A percentile compares a stretch with the other conserved stretches of the same genome.
phyloP scores from a whole-genome alignment of 2,113 vertebrate species.

The Spheniscus mendiculus region DNA sequence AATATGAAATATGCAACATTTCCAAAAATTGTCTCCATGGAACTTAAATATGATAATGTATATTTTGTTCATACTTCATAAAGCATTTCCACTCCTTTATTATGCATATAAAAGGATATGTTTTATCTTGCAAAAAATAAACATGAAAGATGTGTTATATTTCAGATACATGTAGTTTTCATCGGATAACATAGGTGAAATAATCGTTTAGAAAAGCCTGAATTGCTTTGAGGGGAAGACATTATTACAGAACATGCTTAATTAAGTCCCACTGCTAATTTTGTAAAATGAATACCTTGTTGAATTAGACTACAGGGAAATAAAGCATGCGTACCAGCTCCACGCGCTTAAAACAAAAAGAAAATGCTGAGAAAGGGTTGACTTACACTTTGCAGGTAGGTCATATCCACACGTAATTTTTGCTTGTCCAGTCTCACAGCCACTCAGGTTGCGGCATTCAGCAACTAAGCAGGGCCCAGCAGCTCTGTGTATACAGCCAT shows the following conservation, averaged over 20 bases:
- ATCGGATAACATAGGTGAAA: neutral
- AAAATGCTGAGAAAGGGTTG: neutral
- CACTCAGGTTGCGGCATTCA: conserved; percentile 91
- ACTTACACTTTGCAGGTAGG: conserved; percentile 97
- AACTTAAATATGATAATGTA: conserved; percentile 63
- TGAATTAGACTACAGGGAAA: neutral
- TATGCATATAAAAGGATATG: neutral
- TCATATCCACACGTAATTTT: conserved; percentile 97
- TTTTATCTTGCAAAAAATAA: conserved; percentile 7
- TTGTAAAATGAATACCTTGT: conserved; percentile 25
- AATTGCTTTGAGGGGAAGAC: conserved; percentile 28
- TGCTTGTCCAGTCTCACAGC: conserved; percentile 93
- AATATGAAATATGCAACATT: conserved; percentile 69
- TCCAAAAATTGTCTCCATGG: conserved; percentile 50
- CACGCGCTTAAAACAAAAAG: neutral
- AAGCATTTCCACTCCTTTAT: conserved; percentile 36
- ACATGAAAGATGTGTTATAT: neutral
- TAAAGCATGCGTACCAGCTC: neutral
- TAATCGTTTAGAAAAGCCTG: neutral
- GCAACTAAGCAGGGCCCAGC: conserved; percentile 91
- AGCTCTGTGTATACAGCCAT: conserved; percentile 97
- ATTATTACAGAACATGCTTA: conserved; percentile 2
- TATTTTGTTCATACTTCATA: conserved; percentile 59
- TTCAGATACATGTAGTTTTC: neutral
- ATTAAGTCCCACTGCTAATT: conserved; percentile 58